These are phyloP conservation scores for Pempheris klunzingeri DNA, from an alignment of 2,797 vertebrate genomes.

Conservation along the genomic window DNA sequence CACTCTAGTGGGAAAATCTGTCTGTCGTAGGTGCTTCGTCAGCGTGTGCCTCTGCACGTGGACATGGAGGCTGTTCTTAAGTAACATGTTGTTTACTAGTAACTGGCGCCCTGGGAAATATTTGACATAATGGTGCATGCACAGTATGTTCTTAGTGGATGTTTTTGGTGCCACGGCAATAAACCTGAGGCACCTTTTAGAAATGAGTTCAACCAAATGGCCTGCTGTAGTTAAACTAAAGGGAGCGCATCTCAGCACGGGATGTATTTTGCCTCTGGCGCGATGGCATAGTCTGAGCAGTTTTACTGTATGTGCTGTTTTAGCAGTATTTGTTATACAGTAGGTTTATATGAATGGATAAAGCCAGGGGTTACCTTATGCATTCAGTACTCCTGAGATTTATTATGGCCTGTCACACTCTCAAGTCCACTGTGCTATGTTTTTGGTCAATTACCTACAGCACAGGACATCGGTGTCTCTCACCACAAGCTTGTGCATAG, in stretches of 20 bases:
- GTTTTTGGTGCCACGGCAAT: slow-evolving; percentile 29
- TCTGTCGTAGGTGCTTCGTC: slow-evolving; percentile 9
- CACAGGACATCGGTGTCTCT: no score
- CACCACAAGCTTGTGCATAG: neutral
- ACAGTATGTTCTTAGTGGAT: slow-evolving; percentile 26
- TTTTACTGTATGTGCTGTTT: slow-evolving; percentile 44
- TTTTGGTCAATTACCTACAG: neutral
- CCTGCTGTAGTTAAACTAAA: slow-evolving; percentile 26
- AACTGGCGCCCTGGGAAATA: slow-evolving; percentile 40
- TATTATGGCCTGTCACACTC: neutral
- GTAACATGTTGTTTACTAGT: slow-evolving; percentile 28
- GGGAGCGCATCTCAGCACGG: slow-evolving; percentile 1
- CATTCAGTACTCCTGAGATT: slow-evolving; percentile 5
- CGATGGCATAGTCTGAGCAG: neutral
- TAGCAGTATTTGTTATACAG: slow-evolving; percentile 32
- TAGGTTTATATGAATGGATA: slow-evolving; percentile 31
- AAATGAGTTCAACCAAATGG: slow-evolving; percentile 49
- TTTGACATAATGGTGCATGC: slow-evolving; percentile 40
- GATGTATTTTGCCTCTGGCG: slow-evolving; percentile 34
- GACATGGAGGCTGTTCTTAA: slow-evolving; percentile 19
- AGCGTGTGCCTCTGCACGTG: slow-evolving; percentile 2
- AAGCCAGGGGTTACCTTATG: slow-evolving; percentile 18
- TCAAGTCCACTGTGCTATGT: neutral
- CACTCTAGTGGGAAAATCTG: neutral
- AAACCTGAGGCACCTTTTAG: slow-evolving; percentile 32